A percentile compares a stretch with the other conserved stretches of the same genome.
Conservation (phyloP, 2,888 invertebrate genomes). For the Acanthacorydalis orientalis region DNA sequence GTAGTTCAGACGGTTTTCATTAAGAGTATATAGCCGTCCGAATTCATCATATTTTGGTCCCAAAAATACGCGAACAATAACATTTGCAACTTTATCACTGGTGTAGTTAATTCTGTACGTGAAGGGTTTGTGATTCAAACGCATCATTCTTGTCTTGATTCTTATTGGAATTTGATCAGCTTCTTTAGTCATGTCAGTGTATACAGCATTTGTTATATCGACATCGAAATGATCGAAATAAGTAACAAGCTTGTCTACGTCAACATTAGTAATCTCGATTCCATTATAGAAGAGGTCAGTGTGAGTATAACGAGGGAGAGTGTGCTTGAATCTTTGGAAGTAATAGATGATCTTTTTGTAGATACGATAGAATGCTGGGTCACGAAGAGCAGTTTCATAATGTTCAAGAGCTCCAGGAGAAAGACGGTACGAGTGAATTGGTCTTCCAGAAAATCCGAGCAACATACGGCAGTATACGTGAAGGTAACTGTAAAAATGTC, state of each 20-base stretch:
- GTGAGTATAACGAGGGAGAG: constrained; percentile 39
- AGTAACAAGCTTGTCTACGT: constrained; percentile 47
- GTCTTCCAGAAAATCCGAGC: constrained; percentile 29
- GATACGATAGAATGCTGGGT: constrained; percentile 52
- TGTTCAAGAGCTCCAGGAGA: constrained; percentile 48
- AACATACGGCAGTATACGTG: constrained; percentile 36
- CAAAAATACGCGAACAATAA: constrained; percentile 44
- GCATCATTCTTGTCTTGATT: constrained; percentile 44
- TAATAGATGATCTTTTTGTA: constrained; percentile 40
- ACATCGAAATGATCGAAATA: constrained; percentile 43
- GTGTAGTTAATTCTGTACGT: constrained; percentile 38
- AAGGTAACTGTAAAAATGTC: constrained; percentile 38
- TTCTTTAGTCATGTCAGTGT: constrained; percentile 13
- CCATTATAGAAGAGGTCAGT: constrained; percentile 42
- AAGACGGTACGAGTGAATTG: constrained; percentile 24
- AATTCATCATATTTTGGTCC: constrained; percentile 51
- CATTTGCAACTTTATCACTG: constrained; percentile 38
- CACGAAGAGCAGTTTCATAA: constrained; percentile 44
- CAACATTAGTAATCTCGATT: constrained; percentile 42
- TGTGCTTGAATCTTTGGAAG: constrained; percentile 39
- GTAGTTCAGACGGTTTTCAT: constrained; percentile 40
- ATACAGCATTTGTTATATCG: constrained; percentile 3
- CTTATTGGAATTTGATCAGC: constrained; percentile 15
- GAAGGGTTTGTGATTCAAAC: constrained; percentile 55
- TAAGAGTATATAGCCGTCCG: constrained; percentile 31